Conservation (phyloP, 1,140 invertebrate genomes). For the Propsilocerus akamusi region DNA sequence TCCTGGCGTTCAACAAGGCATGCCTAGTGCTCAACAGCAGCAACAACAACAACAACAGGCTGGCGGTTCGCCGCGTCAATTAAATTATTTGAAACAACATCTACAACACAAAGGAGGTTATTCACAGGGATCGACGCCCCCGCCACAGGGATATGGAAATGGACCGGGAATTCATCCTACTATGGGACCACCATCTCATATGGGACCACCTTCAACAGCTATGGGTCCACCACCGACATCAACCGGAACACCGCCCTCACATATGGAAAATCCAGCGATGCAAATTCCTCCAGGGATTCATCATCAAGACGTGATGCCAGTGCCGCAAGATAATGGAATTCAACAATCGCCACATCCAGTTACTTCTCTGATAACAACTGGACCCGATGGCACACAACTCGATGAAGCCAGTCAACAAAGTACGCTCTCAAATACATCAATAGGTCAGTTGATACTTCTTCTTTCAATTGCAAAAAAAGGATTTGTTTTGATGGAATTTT, state of each 20-base stretch:
- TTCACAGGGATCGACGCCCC: slow-evolving; percentile 32
- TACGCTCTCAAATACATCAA: slow-evolving; percentile 75
- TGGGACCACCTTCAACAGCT: slow-evolving; percentile 30
- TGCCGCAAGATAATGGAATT: slow-evolving; percentile 23
- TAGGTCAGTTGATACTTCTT: slow-evolving; percentile 32
- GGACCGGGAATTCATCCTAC: slow-evolving; percentile 23
- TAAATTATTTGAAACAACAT: slow-evolving; percentile 48
- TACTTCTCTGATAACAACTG: slow-evolving; percentile 70
- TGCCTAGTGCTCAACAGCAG: slow-evolving; percentile 6
- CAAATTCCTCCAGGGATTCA: slow-evolving; percentile 13
- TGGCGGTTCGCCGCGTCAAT: slow-evolving; percentile 23
- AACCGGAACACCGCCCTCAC: slow-evolving; percentile 18
- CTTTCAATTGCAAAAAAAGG: background rate
- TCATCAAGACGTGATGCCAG: slow-evolving; percentile 13
- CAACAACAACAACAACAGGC: slow-evolving; percentile 15
- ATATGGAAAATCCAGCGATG: slow-evolving; percentile 20
- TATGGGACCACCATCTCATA: slow-evolving; percentile 35
- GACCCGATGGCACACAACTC: slow-evolving; percentile 65
- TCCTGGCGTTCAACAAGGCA: slow-evolving; percentile 26
- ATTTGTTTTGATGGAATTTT: slow-evolving; percentile 2
- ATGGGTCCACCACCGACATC: slow-evolving; percentile 36
- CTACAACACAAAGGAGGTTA: slow-evolving; percentile 42
- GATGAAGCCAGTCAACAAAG: slow-evolving; percentile 84
- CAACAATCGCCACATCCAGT: slow-evolving; percentile 37
- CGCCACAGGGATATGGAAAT: slow-evolving; percentile 34